These are phyloP conservation scores for Meta bourneti DNA, from an alignment of 2,888 invertebrate species.

Conservation along the genomic window DNA sequence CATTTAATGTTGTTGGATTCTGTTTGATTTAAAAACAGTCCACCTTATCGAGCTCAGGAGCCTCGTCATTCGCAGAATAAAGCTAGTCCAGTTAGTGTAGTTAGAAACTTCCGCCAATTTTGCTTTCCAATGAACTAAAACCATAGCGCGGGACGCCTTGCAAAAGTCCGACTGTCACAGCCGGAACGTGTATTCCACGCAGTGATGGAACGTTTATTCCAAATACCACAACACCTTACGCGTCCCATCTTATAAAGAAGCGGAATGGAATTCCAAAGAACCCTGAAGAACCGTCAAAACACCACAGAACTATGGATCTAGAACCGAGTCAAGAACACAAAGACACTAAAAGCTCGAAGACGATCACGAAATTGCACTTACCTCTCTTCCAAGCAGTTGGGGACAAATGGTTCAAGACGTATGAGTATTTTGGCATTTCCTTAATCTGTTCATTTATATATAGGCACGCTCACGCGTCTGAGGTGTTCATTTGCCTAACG, in stretches of 20 bases:
- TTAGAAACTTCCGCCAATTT: no score
- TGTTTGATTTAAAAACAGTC: no score
- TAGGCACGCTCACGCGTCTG: slow-evolving; percentile 21
- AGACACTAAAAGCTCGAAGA: not conserved
- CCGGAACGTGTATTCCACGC: not conserved
- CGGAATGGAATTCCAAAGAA: slow-evolving; percentile 7
- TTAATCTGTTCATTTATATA: slow-evolving; percentile 66
- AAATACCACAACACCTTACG: not conserved
- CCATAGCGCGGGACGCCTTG: not conserved
- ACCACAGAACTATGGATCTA: slow-evolving; percentile 17
- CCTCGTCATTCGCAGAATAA: no score
- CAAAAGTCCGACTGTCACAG: not conserved
- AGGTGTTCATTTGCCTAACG: slow-evolving; percentile 37
- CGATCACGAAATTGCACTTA: slow-evolving; percentile 44
- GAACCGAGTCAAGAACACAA: slow-evolving; percentile 29
- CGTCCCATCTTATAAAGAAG: slow-evolving; percentile 4
- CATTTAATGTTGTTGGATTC: no score
- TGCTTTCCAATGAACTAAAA: not conserved
- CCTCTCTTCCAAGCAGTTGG: slow-evolving; percentile 21
- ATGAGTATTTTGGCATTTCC: slow-evolving; percentile 21
- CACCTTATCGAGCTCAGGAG: no score
- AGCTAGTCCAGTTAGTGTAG: no score
- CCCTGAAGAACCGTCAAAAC: slow-evolving; percentile 6
- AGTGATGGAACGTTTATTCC: not conserved
- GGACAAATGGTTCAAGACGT: slow-evolving; percentile 20